phyloP scores from a whole-genome alignment of 2,797 vertebrate genomes.

The Varecia variegata region DNA sequence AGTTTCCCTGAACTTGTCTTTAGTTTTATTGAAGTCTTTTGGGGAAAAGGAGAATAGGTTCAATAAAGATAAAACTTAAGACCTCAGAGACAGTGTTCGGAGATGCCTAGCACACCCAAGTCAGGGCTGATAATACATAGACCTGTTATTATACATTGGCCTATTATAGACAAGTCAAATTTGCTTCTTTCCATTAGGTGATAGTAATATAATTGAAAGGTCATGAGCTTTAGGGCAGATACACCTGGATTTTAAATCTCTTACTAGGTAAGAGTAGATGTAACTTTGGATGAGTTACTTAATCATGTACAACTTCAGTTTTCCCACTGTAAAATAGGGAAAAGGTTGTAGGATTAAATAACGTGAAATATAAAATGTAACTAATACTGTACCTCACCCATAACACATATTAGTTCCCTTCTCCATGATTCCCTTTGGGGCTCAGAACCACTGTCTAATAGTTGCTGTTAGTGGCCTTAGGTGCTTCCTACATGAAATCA shows the following conservation, averaged over 20 bases:
- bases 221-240: neutral
- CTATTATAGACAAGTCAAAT: neutral
- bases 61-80: constrained; percentile 8
- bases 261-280: neutral
- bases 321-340: constrained; percentile 38
- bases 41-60: neutral
- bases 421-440: neutral
- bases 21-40: constrained; percentile 38
- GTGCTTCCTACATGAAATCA: neutral
- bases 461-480: neutral
- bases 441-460: constrained; percentile 1
- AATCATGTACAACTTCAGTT: neutral
- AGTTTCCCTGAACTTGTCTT: constrained; percentile 10
- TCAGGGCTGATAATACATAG: neutral
- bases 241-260: constrained; percentile 36
- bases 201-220: constrained; percentile 31
- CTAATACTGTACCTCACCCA: neutral
- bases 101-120: neutral
- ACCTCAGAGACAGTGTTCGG: neutral
- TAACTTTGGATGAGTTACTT: constrained; percentile 19
- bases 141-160: neutral
- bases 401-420: neutral
- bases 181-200: constrained; percentile 26
- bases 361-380: neutral
- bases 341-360: constrained; percentile 31